phyloP scores from a whole-genome alignment of 2,888 invertebrate species.

The Pollenia griseotomentosa region DNA sequence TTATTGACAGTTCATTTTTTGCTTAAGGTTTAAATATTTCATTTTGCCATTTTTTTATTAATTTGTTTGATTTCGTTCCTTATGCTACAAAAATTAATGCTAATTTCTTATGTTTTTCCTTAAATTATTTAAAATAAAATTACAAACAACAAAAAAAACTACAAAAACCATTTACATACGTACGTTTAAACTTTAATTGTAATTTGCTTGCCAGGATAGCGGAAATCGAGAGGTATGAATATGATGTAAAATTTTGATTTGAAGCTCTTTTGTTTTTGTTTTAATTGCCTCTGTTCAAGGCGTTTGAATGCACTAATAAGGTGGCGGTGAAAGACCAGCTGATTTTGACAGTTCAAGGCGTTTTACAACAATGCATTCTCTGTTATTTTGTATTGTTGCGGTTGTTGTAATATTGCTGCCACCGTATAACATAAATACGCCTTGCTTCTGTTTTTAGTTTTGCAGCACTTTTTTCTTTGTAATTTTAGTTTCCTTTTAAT shows the following conservation, averaged over 20 bases:
- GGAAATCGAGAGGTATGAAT: slow-evolving; percentile 89
- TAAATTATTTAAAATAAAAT: slow-evolving; percentile 50
- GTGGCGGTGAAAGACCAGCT: no score
- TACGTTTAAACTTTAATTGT: slow-evolving; percentile 77
- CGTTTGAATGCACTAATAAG: no score
- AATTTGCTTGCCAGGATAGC: slow-evolving; percentile 87
- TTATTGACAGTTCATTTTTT: slow-evolving; percentile 57
- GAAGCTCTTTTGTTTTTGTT: slow-evolving; percentile 44
- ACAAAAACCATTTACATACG: slow-evolving; percentile 52
- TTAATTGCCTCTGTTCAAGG: not conserved
- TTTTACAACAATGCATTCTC: no score
- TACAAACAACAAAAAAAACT: slow-evolving; percentile 73
- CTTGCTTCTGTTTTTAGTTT: no score
- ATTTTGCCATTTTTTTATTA: slow-evolving; percentile 32
- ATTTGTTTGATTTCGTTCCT: not conserved
- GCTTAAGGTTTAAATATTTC: slow-evolving; percentile 12
- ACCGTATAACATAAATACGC: no score
- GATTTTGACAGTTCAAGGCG: no score
- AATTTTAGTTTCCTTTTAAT: no score
- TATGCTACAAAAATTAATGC: slow-evolving; percentile 70
- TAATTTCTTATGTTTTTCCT: slow-evolving; percentile 75
- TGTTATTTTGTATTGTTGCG: no score
- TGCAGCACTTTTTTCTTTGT: no score
- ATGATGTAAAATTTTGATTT: slow-evolving; percentile 50
- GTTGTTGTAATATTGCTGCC: no score